Base-by-base conservation (phyloP, 1,140 invertebrate species). In the Drosophila sechellia region DNA sequence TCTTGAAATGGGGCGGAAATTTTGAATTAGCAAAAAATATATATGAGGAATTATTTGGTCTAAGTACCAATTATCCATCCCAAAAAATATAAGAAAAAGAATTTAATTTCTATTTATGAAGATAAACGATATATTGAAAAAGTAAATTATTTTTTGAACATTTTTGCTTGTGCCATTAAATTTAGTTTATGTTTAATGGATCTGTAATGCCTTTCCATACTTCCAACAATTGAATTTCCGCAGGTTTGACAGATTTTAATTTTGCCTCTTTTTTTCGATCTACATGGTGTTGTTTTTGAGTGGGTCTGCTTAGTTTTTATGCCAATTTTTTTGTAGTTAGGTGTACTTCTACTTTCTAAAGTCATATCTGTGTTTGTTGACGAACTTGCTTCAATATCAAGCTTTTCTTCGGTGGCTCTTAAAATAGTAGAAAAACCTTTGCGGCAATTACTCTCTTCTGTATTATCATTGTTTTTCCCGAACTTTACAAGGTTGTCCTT, bases 171-270 rank as follows among this genome's bases (percentile, higher is more conserved):
- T 1, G 11, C 5, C 3, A 13, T 8, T 4, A 57, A 20, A 2
- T 70, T 70, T 17, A 15, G 37, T 15, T 34, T 70, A 20, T 70
- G 66, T 25, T 70, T 70, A 2, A 5, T 40, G 8, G 63, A 48
- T n/a, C 15, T 31, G 0, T 20, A 11, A 22, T 70, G 66, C 5
- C 49, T 43, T 1, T 25, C 42, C 37, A 70, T 55, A 11, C 4
- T 37, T n/a, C 66, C 66, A 0, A 68, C 42, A 5, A 70, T 56
- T 0, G 66, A 17, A 12, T 17, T 66, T 15, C 50, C 63, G 12
- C 66, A 70, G 1, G 63, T 40, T 8, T 20, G 5, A 11, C 66
- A 70, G n/a, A 68, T 55, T 15, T 37, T 27, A 5, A 55, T 6
- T 10, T 39, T 54, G 4, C 15, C 40, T 1, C 61, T 13, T 10